Conservation (phyloP, 1,140 invertebrate species). For the Drosophila takahashii region DNA sequence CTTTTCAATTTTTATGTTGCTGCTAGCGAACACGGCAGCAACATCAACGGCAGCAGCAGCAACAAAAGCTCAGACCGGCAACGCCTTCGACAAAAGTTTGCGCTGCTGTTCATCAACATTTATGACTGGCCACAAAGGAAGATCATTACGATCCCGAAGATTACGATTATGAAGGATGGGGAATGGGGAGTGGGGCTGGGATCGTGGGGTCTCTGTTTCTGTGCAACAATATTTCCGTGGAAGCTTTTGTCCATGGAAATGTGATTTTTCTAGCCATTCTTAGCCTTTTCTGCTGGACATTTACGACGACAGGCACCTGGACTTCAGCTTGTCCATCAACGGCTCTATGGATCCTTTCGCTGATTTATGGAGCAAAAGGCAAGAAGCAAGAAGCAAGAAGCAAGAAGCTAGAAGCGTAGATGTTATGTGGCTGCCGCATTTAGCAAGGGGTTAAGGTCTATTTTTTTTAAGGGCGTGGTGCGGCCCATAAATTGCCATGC, state of each 20-base stretch:
- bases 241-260: slow-evolving; percentile 50
- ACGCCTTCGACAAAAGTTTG: slow-evolving; percentile 78
- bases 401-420: slow-evolving; percentile 40
- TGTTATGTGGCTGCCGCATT: slow-evolving; percentile 57
- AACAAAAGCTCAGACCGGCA: slow-evolving; percentile 70
- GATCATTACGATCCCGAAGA: slow-evolving; percentile 36
- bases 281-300: slow-evolving; percentile 42
- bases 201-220: slow-evolving; percentile 35
- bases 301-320: slow-evolving; percentile 27
- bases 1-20: slow-evolving; percentile 77
- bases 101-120: slow-evolving; percentile 81
- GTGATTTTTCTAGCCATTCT: slow-evolving; percentile 71
- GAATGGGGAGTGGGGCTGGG: slow-evolving; percentile 12
- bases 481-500: slow-evolving; percentile 67
- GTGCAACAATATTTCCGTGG: slow-evolving; percentile 71
- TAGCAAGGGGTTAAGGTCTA: slow-evolving; percentile 43
- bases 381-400: slow-evolving; percentile 63
- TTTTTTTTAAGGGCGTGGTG: slow-evolving; percentile 30
- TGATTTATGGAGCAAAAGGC: slow-evolving; percentile 73
- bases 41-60: slow-evolving; percentile 46
- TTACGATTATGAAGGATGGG: slow-evolving; percentile 16
- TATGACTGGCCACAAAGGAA: slow-evolving; percentile 70
- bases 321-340: slow-evolving; percentile 21
- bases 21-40: slow-evolving; percentile 66
- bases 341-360: slow-evolving; percentile 60